Base-by-base conservation (phyloP, 2,797 vertebrate genomes). In the Eptatretus atami region DNA sequence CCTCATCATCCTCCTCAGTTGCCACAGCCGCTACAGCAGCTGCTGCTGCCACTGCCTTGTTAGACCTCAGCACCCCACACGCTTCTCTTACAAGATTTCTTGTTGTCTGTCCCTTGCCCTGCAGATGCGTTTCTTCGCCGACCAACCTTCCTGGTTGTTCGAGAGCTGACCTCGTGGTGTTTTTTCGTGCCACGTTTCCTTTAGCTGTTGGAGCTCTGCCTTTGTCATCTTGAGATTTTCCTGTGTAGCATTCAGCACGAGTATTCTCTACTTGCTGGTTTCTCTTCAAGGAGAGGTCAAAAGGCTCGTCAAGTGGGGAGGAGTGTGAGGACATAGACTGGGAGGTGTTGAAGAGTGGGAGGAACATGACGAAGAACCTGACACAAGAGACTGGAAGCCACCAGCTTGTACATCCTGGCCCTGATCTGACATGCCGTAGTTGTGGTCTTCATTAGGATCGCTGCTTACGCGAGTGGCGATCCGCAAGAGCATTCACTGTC, bases 371-470 rank as follows among this genome's bases (percentile, higher is more conserved):
- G 57, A 61, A 25, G 57, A 25, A n/a, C n/a, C n/a, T 25, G 57
- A 25, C 57, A 61, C 57, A n/a, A 61, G 25, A 25, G 57, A 25
- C 10, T n/a, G n/a, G 12, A n/a, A 25, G 57, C 57, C 57, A 61
- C n/a, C 2, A 25, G 57, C 10, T 44, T 44, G 31, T 8, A 44
- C 31, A 4, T 44, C 31, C 31, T 44, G 31, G 31, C 31, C 31
- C 31, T 44, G 31, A 5, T 44, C 31, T 44, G 82, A 84, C 69
- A 81, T 88, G 77, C 84, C 88, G 73, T 93, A 92, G 66, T 82
- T 94, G 78, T 90, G 85, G 69, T 96, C 87, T 68, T 90, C 84
- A 75, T 90, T 83, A 54, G 82, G 83, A 75, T 90, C 86, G 53
- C 84, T 83, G 4, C 82, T 81, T 66, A 78, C 81, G n/a, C n/a